Base-by-base conservation (phyloP, 2,888 invertebrate species). In the Gasteruption jaculator region DNA sequence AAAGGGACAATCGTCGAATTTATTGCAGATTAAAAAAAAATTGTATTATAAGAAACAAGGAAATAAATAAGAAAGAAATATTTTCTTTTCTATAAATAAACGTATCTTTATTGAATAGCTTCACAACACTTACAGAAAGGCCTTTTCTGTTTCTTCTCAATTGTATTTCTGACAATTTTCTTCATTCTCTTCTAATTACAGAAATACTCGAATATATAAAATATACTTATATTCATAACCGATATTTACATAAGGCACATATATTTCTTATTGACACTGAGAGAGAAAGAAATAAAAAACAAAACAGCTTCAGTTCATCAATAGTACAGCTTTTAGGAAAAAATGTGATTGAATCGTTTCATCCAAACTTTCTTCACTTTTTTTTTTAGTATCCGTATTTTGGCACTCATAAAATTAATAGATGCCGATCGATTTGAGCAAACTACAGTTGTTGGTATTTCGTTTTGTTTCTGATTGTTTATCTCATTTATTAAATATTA, bases 81-180 rank as follows among this genome's bases (percentile, higher is more conserved):
- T n/a, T n/a, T n/a, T 14, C 50, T 54, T 56, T 55, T 56, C 56
- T 60, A 65, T 67, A 68, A 68, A 68, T 68, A 68, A n/a, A 63
- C 60, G 58, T 49, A 53, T 52, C 57, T 63, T 65, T 64, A 65
- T 63, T 68, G 58, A 57, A 60, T 62, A 61, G 54, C 53, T 56
- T 61, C 49, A 60, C 55, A 59, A 56, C 50, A 52, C 56, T 41
- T 36, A 41, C 45, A 52, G 54, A 54, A 61, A 63, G 59, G 57
- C 63, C 63, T 61, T 56, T 53, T 45, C 38, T 29, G 38, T n/a
- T 51, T 45, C 49, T 53, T 47, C 42, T 43, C 35, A 41, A 45
- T 33, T n/a, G n/a, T n/a, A n/a, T n/a, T 52, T 45, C 43, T 51
- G 45, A 45, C n/a, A n/a, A n/a, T n/a, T 29, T 44, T 42, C 33